Evolutionary conservation across 2,797 vertebrate species (phyloP).

Genomic region (Leptatherina wallacei): DNA sequence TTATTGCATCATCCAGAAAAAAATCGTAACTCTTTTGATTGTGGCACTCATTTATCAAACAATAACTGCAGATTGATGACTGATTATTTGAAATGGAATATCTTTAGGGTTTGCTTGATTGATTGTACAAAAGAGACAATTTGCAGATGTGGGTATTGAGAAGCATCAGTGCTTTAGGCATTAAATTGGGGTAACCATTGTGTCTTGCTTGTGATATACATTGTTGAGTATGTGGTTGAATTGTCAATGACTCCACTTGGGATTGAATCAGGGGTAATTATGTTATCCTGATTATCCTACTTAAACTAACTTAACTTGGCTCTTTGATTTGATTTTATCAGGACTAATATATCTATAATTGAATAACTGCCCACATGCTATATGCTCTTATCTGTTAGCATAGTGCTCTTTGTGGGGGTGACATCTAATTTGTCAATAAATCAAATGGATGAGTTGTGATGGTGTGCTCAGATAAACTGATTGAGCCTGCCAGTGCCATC

Average conservation of each 20-base stretch:
- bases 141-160: not conserved
- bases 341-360: conserved; percentile 56
- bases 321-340: conserved; percentile 60
- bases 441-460: conserved; percentile 58
- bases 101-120: not conserved
- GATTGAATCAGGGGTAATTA: conserved; percentile 49
- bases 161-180: not conserved
- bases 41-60: not conserved
- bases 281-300: conserved; percentile 34
- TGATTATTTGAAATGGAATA: not conserved
- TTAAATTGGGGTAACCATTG: not conserved
- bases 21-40: not conserved
- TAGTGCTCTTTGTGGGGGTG: conserved; percentile 40
- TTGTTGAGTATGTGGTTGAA: conserved; percentile 14
- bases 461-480: conserved; percentile 63
- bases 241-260: conserved; percentile 22
- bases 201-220: not conserved
- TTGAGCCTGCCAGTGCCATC: conserved; percentile 45
- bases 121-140: not conserved
- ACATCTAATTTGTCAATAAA: conserved; percentile 60
- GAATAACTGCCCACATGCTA: conserved; percentile 59
- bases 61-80: not conserved
- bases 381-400: conserved; percentile 53
- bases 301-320: conserved; percentile 48
- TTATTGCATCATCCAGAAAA: not conserved